Base-by-base conservation (phyloP, 2,113 vertebrate species). In the Orthonyx spaldingii region DNA sequence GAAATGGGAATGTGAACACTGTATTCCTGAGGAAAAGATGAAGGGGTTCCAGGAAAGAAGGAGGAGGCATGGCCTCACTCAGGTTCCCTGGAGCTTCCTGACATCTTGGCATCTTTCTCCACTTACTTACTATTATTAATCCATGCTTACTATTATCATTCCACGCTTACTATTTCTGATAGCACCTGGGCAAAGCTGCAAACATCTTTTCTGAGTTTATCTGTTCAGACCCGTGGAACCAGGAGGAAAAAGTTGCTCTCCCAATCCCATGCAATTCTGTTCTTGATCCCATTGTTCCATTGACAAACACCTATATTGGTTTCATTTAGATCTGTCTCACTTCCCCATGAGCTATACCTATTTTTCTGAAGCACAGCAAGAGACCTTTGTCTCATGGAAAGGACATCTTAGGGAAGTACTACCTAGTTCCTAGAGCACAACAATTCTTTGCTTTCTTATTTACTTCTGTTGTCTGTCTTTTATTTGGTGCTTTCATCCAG, bases 211-310 rank as follows among this genome's bases (percentile, higher is more conserved):
- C 49, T 1, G 2, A 30, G 27, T 56, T 87, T 84, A 37, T 53
- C 39, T 7, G 1, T 21, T 37, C 30, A 72, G 41, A 7, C 5
- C 10, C 0, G 0, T 1, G 3, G 12, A 2, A 5, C 53, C 3
- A 7, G 5, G 5, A 1, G 7, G 10, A 32, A 35, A 59, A 52
- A 1, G 1, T 26, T 24, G 19, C 6, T 87, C 10, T 10, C 3
- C 13, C 13, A 81, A 65, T 4, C 7, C 16, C 1, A 7, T 15
- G 26, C 6, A 60, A 10, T 70, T 93, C 2, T 2, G 7, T 44
- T 41, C 27, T 42, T 59, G 12, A 14, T 71, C 21, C 32, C 8
- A 9, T 28, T 42, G 2, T 10, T 46, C 16, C 26, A 47, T 6
- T 1, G 20, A 37, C 30, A n/a, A 93, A 53, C 11, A 41, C 9